A percentile compares a stretch with the other conserved stretches of the same genome.
Evolutionary conservation across 2,113 vertebrate genomes (phyloP).

Genomic region (Alosa alosa): DNA sequence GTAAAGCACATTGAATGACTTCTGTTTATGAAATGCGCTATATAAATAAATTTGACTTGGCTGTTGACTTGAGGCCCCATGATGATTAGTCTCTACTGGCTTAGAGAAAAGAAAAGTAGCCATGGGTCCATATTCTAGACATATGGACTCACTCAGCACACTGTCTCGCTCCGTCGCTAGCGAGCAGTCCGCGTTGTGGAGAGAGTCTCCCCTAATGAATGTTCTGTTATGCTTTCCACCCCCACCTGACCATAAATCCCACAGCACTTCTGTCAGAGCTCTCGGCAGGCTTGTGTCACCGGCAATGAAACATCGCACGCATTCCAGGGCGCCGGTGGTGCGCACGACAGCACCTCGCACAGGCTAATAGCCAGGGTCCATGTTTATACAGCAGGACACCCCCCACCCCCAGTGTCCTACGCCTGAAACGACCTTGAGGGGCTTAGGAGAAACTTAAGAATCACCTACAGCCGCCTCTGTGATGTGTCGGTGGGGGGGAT

Average conservation of each 20-base stretch:
- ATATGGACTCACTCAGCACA: neutral
- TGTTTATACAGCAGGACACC: constrained; percentile 1
- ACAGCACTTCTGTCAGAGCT: neutral
- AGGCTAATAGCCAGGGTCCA: neutral
- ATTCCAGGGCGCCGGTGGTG: neutral
- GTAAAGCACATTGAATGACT: too few species aligned
- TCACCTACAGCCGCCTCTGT: neutral
- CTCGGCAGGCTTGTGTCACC: constrained; percentile 9
- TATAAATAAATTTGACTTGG: too few species aligned
- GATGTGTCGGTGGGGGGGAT: neutral
- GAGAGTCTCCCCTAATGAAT: neutral
- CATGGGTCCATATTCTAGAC: neutral
- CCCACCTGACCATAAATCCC: neutral
- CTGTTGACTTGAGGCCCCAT: neutral
- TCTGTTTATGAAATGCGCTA: too few species aligned
- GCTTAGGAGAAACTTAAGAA: neutral
- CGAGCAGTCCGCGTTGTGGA: neutral
- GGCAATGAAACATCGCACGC: neutral
- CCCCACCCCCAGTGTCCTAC: neutral
- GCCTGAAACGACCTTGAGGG: neutral
- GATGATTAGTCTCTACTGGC: neutral
- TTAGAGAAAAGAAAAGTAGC: neutral
- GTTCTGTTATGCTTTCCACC: constrained; percentile 6
- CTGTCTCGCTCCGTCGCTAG: neutral
- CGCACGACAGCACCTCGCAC: neutral